Evolutionary conservation across 1,140 invertebrate genomes (phyloP), one percentile per base, ranked within the genome.

Genomic region (Zaprionus inermis): DNA sequence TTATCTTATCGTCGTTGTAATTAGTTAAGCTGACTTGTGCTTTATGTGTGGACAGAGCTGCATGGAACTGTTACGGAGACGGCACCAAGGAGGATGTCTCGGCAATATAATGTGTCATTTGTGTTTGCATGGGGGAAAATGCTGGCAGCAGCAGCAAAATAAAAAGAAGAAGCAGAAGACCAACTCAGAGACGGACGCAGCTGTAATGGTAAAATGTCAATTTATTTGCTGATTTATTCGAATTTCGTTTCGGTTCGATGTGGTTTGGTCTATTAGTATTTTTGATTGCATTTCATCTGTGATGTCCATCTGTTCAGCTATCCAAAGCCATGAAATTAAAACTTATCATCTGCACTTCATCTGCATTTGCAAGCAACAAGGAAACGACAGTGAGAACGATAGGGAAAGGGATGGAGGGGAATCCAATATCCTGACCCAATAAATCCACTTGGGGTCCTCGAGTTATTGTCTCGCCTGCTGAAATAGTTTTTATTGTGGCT

Each of bases 151-250:
- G 41, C 61, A 79, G 36, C 76, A 76, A 18, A 12, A 38, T n/a
- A n/a, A 38, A n/a, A 38, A 38, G 36, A 38, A 38, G n/a, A n/a
- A 41, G n/a, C 38, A 44, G n/a, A 44, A 44, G 38, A 44, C 38
- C 14, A 44, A 3, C n/a, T 44, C 57, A 12, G 46, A 58, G 46
- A 30, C 18, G 49, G 51, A 64, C 79, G 68, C 83, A 79, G 76
- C 61, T 88, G 82, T 82, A 77, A 82, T 83, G 64, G 65, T 61
- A 88, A 83, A 82, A 72, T 88, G 86, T 86, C 83, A 86, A 86
- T 86, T 86, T 86, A 83, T 86, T 88, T 79, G 72, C 71, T 82
- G 83, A 88, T 86, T 86, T 86, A 86, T 86, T 83, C 88, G 83
- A 88, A 72, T 86, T 86, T 83, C 79, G 74, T 88, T 83, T 74